phyloP scores from a whole-genome alignment of 2,888 invertebrate species.

The Tipula vernalis region DNA sequence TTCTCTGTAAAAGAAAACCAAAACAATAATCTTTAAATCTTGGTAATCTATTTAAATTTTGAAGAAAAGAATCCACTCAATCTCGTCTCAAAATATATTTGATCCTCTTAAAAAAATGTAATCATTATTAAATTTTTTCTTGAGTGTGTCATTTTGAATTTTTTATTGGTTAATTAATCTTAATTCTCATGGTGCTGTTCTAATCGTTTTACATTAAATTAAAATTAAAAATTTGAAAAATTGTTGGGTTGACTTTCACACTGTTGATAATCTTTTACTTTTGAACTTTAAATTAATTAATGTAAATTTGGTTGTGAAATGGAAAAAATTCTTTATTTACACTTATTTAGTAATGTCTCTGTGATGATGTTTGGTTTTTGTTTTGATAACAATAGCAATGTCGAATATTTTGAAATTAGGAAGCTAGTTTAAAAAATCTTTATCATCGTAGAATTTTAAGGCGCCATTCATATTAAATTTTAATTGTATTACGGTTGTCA shows the following conservation, averaged over 20 bases:
- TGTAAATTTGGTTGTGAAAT: neutral
- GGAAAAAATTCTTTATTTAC: neutral
- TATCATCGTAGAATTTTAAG: no score
- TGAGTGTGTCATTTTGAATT: neutral
- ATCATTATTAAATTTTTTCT: neutral
- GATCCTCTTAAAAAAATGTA: neutral
- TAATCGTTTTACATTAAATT: neutral
- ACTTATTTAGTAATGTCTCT: no score
- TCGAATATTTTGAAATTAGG: neutral
- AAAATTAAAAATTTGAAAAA: neutral
- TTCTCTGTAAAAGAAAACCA: neutral
- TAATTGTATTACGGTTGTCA: no score
- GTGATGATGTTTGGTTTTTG: no score
- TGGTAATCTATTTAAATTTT: neutral
- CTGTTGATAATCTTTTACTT: neutral
- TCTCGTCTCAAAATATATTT: neutral
- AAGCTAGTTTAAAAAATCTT: neutral
- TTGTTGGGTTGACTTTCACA: neutral
- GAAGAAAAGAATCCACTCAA: neutral
- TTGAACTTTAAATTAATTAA: neutral
- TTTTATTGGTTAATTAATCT: neutral
- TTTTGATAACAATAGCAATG: neutral
- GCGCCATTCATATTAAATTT: no score
- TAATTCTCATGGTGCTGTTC: neutral
- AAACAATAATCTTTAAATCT: neutral